Evolutionary conservation across 2,888 invertebrate genomes (phyloP).

Genomic region (Phortica okadai): DNA sequence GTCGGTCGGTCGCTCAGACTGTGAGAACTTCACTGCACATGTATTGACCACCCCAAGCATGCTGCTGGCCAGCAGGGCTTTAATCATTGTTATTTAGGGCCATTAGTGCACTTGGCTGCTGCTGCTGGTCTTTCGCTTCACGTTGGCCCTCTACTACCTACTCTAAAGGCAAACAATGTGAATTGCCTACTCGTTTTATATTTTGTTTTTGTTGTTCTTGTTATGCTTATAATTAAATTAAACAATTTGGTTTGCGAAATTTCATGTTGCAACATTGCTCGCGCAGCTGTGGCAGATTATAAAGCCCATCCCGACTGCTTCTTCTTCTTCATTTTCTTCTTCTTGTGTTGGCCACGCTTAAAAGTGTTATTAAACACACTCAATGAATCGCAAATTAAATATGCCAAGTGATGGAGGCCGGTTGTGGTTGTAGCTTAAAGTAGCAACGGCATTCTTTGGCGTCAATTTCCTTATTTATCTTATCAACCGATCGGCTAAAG

Average conservation of each 20-base stretch:
- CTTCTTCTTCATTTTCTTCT: no score
- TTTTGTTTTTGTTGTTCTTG: not conserved
- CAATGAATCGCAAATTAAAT: slow-evolving; percentile 12
- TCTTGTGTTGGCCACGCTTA: not conserved
- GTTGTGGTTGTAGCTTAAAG: no score
- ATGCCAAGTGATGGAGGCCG: not conserved
- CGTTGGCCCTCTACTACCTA: not conserved
- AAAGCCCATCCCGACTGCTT: not conserved
- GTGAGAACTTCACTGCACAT: not conserved
- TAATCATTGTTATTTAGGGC: slow-evolving; percentile 67
- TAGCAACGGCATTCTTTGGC: not conserved
- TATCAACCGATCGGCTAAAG: slow-evolving; percentile 7
- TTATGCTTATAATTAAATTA: slow-evolving; percentile 10
- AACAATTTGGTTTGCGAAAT: slow-evolving; percentile 5
- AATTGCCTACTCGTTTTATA: not conserved
- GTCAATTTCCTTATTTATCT: slow-evolving; percentile 14
- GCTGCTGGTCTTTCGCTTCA: slow-evolving; percentile 17
- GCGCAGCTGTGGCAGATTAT: slow-evolving; percentile 24
- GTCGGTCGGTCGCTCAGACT: slow-evolving; percentile 3
- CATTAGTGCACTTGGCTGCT: slow-evolving; percentile 9
- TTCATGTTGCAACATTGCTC: not conserved
- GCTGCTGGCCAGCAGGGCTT: slow-evolving; percentile 28
- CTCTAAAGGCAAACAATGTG: no score
- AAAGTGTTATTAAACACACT: slow-evolving; percentile 25
- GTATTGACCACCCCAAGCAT: not conserved